These are phyloP conservation scores for Phodopus roborovskii DNA, from an alignment of 2,113 vertebrate species.

Conservation along the genomic window DNA sequence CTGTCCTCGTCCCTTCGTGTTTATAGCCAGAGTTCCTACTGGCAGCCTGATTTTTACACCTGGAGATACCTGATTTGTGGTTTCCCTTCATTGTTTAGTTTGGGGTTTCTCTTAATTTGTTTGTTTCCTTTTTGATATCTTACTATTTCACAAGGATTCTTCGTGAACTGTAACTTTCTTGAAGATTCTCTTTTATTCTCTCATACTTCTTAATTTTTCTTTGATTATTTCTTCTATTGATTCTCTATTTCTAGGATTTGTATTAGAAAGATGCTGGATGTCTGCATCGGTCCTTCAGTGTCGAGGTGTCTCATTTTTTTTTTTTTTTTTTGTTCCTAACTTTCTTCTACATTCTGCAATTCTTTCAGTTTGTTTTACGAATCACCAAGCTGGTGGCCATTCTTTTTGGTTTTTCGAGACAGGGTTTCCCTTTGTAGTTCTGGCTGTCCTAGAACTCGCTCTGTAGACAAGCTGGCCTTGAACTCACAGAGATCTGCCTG, in stretches of 20 bases:
- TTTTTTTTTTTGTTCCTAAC: not conserved
- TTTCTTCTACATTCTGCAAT: not conserved
- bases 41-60: not conserved
- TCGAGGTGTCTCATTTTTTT: not conserved
- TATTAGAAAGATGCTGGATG: not conserved
- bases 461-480: too few species aligned
- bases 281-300: not conserved
- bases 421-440: too few species aligned
- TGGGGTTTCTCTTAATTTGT: not conserved
- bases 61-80: not conserved
- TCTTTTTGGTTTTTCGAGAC: not conserved
- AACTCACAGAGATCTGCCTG: too few species aligned
- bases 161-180: not conserved
- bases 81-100: conserved; percentile 11
- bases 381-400: not conserved
- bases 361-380: conserved; percentile 28
- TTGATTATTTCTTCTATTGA: not conserved
- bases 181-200: conserved; percentile 25
- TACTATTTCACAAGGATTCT: conserved; percentile 1
- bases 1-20: not conserved
- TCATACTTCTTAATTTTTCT: not conserved
- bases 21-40: not conserved
- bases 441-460: too few species aligned
- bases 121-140: not conserved
- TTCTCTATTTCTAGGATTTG: not conserved